These are phyloP conservation scores for Sitodiplosis mosellana DNA, from an alignment of 1,140 invertebrate species.

Conservation along the genomic window DNA sequence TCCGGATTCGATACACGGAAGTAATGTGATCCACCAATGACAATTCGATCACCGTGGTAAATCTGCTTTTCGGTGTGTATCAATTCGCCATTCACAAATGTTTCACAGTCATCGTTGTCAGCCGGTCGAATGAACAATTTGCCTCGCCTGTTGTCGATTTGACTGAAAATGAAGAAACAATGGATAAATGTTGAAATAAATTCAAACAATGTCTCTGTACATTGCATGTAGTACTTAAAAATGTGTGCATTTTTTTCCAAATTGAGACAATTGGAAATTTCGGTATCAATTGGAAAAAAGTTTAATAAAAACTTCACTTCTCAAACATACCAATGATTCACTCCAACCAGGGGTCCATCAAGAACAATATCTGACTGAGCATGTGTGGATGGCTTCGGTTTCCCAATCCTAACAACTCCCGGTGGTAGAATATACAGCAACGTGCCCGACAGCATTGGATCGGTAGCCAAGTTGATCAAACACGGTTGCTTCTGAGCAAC, in stretches of 20 bases:
- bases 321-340: conserved; percentile 39
- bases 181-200: conserved; percentile 3
- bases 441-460: conserved; percentile 49
- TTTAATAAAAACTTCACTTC: conserved; percentile 1
- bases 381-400: conserved; percentile 10
- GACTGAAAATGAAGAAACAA: conserved; percentile 11
- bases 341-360: conserved; percentile 40
- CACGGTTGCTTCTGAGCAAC: conserved; percentile 28
- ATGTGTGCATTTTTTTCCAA: too few species aligned
- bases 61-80: conserved; percentile 21
- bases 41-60: conserved; percentile 41
- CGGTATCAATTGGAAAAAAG: conserved; percentile 2
- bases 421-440: conserved; percentile 41
- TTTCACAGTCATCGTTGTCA: conserved; percentile 32
- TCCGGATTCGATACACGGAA: conserved; percentile 36
- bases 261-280: too few species aligned
- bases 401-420: conserved; percentile 29
- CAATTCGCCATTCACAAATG: conserved; percentile 45
- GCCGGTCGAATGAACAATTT: conserved; percentile 26
- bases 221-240: too few species aligned
- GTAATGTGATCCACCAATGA: conserved; percentile 48
- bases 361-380: conserved; percentile 36
- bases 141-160: conserved; percentile 28
- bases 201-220: too few species aligned
- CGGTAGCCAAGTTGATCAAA: conserved; percentile 46